Conservation (phyloP, 2,888 invertebrate genomes). For the Orthosia gothica region DNA sequence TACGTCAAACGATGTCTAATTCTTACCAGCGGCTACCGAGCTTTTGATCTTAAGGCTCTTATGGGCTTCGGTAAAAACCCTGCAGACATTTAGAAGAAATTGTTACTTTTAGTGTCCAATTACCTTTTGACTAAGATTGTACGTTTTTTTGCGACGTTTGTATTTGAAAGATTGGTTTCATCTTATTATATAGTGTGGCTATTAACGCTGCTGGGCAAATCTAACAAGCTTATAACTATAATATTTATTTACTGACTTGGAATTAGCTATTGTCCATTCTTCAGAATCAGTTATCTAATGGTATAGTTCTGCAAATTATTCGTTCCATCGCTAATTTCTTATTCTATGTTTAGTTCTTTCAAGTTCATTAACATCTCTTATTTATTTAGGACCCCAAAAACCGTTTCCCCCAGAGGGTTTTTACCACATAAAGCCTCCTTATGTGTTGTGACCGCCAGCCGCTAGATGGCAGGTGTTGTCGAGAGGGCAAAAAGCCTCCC, state of each 20-base stretch:
- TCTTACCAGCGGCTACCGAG: slow-evolving; percentile 56
- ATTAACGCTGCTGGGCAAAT: slow-evolving; percentile 19
- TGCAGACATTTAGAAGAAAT: slow-evolving; percentile 54
- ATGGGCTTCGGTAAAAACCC: slow-evolving; percentile 45
- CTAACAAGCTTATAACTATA: background rate
- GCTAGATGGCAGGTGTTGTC: slow-evolving; percentile 77
- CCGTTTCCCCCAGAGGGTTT: slow-evolving; percentile 16
- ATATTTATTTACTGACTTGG: background rate
- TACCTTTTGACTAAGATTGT: slow-evolving; percentile 41
- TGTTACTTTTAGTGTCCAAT: slow-evolving; percentile 61
- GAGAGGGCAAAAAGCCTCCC: slow-evolving; percentile 78
- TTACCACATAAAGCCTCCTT: slow-evolving; percentile 53
- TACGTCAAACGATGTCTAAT: slow-evolving; percentile 73
- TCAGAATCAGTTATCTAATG: background rate
- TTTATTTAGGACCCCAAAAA: background rate
- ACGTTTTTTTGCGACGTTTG: slow-evolving; percentile 24
- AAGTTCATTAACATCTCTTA: background rate
- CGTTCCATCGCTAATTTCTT: background rate
- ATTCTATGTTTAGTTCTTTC: background rate
- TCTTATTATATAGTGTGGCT: background rate
- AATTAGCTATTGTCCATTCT: background rate
- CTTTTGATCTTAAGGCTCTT: slow-evolving; percentile 63
- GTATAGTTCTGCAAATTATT: background rate
- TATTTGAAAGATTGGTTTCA: slow-evolving; percentile 3
- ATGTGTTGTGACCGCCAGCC: slow-evolving; percentile 65